Percentiles rank a stretch among this genome's conserved stretches.
phyloP scores from a whole-genome alignment of 1,140 invertebrate species.

The Chironomus striatipennis region DNA sequence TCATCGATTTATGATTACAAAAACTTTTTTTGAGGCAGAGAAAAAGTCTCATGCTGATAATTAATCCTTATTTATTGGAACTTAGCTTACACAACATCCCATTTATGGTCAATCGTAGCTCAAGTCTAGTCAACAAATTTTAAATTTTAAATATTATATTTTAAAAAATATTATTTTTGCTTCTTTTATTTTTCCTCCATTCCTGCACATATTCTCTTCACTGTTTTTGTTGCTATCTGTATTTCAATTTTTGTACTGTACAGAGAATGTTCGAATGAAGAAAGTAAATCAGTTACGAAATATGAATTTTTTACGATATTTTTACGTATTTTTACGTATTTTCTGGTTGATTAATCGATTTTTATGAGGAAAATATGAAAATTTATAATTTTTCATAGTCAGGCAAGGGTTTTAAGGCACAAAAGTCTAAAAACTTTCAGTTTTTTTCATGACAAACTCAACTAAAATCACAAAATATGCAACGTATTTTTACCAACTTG shows the following conservation, averaged over 20 bases:
- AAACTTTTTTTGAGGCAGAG: no score
- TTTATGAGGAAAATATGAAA: no score
- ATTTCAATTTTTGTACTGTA: not conserved
- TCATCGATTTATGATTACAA: no score
- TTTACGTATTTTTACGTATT: no score
- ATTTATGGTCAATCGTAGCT: not conserved
- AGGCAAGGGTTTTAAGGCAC: no score
- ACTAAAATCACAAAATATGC: not conserved
- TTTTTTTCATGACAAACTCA: no score
- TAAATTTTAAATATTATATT: not conserved
- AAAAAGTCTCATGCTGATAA: no score
- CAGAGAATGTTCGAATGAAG: not conserved
- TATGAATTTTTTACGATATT: not conserved
- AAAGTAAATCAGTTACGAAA: not conserved
- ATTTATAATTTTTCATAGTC: no score
- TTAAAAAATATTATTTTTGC: not conserved
- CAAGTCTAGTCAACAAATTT: not conserved
- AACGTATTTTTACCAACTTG: not conserved
- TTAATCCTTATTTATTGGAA: no score
- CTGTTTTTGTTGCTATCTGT: slow-evolving; percentile 2
- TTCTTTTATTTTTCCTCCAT: not conserved
- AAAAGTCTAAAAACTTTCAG: no score
- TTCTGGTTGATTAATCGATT: no score
- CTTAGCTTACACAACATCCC: no score
- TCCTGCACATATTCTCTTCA: not conserved